These are phyloP conservation scores for Acanthochromis polyacanthus DNA, from an alignment of 2,113 vertebrate genomes.

Conservation along the genomic window DNA sequence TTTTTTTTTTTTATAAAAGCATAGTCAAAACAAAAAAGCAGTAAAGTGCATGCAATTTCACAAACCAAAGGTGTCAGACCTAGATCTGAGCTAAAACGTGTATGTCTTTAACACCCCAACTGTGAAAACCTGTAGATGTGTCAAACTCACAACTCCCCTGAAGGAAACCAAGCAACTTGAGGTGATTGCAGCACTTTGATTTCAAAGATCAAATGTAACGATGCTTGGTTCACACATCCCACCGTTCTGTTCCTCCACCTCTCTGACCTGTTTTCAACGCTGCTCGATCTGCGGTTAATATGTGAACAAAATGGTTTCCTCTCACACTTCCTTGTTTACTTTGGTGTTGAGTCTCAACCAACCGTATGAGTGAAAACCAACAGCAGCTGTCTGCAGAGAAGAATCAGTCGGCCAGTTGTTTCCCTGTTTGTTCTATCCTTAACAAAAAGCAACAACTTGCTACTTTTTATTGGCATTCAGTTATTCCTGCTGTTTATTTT, in stretches of 20 bases:
- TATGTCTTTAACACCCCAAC: too few species aligned
- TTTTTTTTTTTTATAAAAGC: neutral
- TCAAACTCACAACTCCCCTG: too few species aligned
- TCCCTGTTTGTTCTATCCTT: too few species aligned
- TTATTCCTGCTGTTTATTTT: too few species aligned
- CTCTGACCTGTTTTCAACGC: neutral
- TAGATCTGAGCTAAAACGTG: too few species aligned
- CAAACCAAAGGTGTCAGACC: too few species aligned
- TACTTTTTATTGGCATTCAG: too few species aligned
- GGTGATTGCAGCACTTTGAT: neutral
- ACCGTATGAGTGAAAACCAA: neutral
- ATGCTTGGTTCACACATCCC: neutral
- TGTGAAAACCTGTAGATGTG: too few species aligned
- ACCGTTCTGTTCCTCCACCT: neutral
- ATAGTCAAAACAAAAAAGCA: neutral
- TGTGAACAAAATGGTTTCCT: constrained; percentile 21
- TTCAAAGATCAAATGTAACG: neutral
- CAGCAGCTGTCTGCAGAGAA: too few species aligned
- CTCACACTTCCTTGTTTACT: constrained; percentile 30
- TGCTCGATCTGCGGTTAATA: constrained; percentile 35
- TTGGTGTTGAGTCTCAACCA: neutral
- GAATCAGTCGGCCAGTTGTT: neutral
- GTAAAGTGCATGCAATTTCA: neutral
- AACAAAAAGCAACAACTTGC: too few species aligned
- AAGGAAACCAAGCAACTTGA: neutral